Evolutionary conservation across 2,797 vertebrate species (phyloP).

Genomic region (Benthosema pterotum): DNA sequence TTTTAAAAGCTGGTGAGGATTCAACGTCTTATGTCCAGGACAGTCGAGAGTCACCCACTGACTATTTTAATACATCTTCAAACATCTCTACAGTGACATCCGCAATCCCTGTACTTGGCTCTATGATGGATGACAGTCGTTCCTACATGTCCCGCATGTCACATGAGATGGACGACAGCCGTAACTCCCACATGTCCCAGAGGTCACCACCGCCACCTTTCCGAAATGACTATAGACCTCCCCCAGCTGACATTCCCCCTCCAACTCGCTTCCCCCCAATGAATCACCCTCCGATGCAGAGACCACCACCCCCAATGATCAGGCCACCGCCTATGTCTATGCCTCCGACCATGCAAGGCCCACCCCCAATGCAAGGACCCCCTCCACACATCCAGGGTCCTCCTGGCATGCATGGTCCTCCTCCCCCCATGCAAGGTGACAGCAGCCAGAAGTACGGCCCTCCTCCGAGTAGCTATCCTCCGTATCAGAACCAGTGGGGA

Average conservation of each 20-base stretch:
- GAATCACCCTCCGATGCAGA: conserved; percentile 58
- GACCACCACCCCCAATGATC: conserved; percentile 68
- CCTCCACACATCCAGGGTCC: conserved; percentile 68
- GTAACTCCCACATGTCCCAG: conserved; percentile 62
- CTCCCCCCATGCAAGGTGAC: conserved; percentile 69
- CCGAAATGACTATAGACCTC: conserved; percentile 68
- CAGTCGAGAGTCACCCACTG: conserved; percentile 73
- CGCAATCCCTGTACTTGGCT: conserved; percentile 70
- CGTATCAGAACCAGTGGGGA: conserved; percentile 82
- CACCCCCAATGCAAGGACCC: conserved; percentile 71
- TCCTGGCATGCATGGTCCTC: conserved; percentile 68
- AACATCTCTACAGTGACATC: conserved; percentile 63
- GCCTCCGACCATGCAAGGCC: conserved; percentile 71
- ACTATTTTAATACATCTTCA: conserved; percentile 65
- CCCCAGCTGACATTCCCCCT: conserved; percentile 66
- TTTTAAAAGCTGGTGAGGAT: conserved; percentile 76
- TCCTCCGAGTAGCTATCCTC: conserved; percentile 65
- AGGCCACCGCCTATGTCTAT: conserved; percentile 72
- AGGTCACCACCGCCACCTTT: conserved; percentile 57
- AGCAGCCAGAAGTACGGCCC: conserved; percentile 69
- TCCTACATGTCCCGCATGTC: conserved; percentile 66
- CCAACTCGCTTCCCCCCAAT: conserved; percentile 64
- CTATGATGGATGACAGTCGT: conserved; percentile 63
- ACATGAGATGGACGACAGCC: neutral
- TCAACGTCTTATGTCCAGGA: conserved; percentile 64